Evolutionary conservation across 1,140 invertebrate species (phyloP).

Genomic region (Hylaeus anthracinus): DNA sequence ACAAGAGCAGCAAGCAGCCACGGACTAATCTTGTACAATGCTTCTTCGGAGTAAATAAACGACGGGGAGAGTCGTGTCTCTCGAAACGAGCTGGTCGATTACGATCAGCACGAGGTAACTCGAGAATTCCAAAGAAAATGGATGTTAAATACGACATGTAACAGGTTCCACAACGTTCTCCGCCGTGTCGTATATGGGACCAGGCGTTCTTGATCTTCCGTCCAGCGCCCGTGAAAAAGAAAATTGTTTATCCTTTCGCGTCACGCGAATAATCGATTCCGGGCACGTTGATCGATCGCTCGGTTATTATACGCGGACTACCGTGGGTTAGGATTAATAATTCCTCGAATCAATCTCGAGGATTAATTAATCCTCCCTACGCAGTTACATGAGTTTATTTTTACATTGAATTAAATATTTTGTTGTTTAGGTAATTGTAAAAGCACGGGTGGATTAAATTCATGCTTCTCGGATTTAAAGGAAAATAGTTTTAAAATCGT

Average conservation of each 20-base stretch:
- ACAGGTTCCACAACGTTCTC: conserved; percentile 52
- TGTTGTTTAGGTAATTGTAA: too few relatives aligned
- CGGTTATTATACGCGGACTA: too few relatives aligned
- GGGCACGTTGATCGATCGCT: neutral
- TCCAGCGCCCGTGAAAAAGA: conserved; percentile 19
- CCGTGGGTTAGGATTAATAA: too few relatives aligned
- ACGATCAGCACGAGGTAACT: conserved; percentile 50
- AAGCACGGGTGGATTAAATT: too few relatives aligned
- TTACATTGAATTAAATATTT: too few relatives aligned
- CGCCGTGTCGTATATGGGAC: conserved; percentile 4
- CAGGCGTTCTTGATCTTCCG: conserved; percentile 18
- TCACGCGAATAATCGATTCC: neutral
- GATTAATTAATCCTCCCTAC: too few relatives aligned
- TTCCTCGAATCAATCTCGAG: too few relatives aligned
- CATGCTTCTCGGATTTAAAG: too few relatives aligned
- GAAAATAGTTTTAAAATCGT: too few relatives aligned
- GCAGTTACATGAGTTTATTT: too few relatives aligned
- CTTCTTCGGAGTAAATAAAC: conserved; percentile 17
- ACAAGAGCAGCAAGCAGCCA: neutral
- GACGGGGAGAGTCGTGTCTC: conserved; percentile 24
- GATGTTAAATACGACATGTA: conserved; percentile 49
- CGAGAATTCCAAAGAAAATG: conserved; percentile 56
- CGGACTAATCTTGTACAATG: conserved; percentile 51
- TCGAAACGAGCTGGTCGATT: conserved; percentile 45
- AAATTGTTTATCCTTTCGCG: neutral